Base-by-base conservation (phyloP, 2,888 invertebrate genomes). In the Seladonia tumulorum region DNA sequence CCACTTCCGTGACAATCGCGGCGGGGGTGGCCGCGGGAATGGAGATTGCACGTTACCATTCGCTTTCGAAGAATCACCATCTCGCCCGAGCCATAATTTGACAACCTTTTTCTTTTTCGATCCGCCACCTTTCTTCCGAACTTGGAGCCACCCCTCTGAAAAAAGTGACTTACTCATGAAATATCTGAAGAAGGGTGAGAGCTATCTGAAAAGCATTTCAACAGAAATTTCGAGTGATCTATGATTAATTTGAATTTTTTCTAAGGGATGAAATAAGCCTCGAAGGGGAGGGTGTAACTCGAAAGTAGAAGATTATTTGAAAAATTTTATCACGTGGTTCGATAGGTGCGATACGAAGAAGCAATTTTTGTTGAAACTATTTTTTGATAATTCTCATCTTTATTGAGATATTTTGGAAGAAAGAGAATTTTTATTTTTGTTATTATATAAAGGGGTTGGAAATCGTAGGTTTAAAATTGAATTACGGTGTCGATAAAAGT, bases 11-110 rank as follows among this genome's bases (percentile, higher is more conserved):
- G 29, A 63, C 63, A 29, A 16, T 63, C 29, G 29, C 29, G 16
- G 16, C 2, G 16, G 7, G 63, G 63, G 29, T 29, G 29, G 29
- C 29, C 7, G 7, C 16, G 29, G 29, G 63, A 29, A 29, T 63
- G 63, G 29, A 29, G 63, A 29, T 63, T 63, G 29, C 29, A 63
- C 29, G 29, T 63, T 29, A 12, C 57, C n/a, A n/a, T 57, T 57
- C n/a, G 57, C 57, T n/a, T n/a, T n/a, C 57, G 57, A n/a, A 57
- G n/a, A 57, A 57, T 57, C 57, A 57, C n/a, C 57, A n/a, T 57
- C n/a, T 57, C n/a, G 57, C 57, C 12, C 1, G 57, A 12, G n/a
- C n/a, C n/a, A 57, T n/a, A 57, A 12, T n/a, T 57, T 57, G 16
- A 12, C 57, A 57, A 12, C 57, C n/a, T 47, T 47, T 16, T 16